Evolutionary conservation across 1,140 invertebrate species (phyloP), one percentile per base, ranked within the genome.

Genomic region (Magallana angulata): DNA sequence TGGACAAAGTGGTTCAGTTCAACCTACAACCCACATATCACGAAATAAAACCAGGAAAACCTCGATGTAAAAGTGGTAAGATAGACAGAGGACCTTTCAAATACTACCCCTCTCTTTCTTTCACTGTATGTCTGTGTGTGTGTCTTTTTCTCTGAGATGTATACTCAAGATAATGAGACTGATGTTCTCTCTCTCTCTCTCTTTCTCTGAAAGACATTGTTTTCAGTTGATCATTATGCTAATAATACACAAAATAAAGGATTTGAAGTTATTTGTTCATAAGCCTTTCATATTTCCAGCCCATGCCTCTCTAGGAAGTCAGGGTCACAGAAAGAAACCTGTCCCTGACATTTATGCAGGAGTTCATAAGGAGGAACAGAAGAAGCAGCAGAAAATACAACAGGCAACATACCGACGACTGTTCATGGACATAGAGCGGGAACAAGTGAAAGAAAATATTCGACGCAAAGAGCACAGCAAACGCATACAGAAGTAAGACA

Each of bases 361-460:
- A 1, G 92, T 93, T 7, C 87, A 90, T 16, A 68, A 89, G 71
- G 90, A 91, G 36, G 92, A 92, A 84, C 91, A 93, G 62, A 91
- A 91, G 60, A 86, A 87, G 71, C 68, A 89, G 36, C 90, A 90
- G 62, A 91, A 88, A 30, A 76, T 83, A 76, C 93, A 94, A 88
- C 90, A 91, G 24, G 93, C 93, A 5, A 90, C 92, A 57, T 94
- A 92, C 71, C 89, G 94, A 59, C 87, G 93, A 36, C 87, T 95
- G 1, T 95, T 93, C 88, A 95, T 94, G 93, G 93, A 94, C 84
- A 91, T 94, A n/a, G 94, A 95, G 85, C 86, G 94, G 85, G 93
- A 94, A 90, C 93, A 93, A 82, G 94, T 94, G 11, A 94, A 94
- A 89, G 94, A 94, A 87, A 93, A 93, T 86, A 87, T 91, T 4